phyloP scores from a whole-genome alignment of 2,888 invertebrate species.

The Mesorhabditis spiculigera region DNA sequence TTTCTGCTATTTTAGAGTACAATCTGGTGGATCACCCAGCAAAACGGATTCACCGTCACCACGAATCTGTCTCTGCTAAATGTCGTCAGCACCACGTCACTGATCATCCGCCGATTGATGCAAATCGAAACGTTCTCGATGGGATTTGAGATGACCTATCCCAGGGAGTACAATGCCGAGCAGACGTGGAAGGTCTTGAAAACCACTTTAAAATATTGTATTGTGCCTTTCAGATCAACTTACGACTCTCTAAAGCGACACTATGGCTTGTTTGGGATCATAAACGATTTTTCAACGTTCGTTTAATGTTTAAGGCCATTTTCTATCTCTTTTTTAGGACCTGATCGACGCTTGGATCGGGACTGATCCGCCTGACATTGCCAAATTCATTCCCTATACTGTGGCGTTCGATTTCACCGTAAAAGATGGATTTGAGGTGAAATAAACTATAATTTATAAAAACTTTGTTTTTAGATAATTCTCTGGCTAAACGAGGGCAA shows the following conservation, averaged over 20 bases:
- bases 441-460: too few species aligned
- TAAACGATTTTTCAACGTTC: constrained; percentile 85
- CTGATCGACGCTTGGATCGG: constrained; percentile 87
- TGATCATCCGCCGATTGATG: constrained; percentile 84
- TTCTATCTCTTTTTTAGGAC: constrained; percentile 65
- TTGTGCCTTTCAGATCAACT: constrained; percentile 63
- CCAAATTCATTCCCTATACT: constrained; percentile 92
- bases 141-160: constrained; percentile 81
- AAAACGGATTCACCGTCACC: constrained; percentile 83
- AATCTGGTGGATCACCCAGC: constrained; percentile 84
- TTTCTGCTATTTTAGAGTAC: constrained; percentile 67
- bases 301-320: background rate
- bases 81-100: constrained; percentile 84
- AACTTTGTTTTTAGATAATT: constrained; percentile 81
- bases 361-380: constrained; percentile 73
- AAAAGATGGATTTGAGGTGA: constrained; percentile 30
- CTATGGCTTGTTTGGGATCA: constrained; percentile 64
- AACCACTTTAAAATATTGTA: too few species aligned
- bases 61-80: constrained; percentile 73
- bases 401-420: constrained; percentile 73
- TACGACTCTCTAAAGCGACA: constrained; percentile 77
- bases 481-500: constrained; percentile 92
- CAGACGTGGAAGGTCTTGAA: constrained; percentile 82
- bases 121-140: constrained; percentile 93
- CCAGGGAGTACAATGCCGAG: constrained; percentile 89